These are phyloP conservation scores for Arge pagana DNA, from an alignment of 2,888 invertebrate species.

Conservation along the genomic window DNA sequence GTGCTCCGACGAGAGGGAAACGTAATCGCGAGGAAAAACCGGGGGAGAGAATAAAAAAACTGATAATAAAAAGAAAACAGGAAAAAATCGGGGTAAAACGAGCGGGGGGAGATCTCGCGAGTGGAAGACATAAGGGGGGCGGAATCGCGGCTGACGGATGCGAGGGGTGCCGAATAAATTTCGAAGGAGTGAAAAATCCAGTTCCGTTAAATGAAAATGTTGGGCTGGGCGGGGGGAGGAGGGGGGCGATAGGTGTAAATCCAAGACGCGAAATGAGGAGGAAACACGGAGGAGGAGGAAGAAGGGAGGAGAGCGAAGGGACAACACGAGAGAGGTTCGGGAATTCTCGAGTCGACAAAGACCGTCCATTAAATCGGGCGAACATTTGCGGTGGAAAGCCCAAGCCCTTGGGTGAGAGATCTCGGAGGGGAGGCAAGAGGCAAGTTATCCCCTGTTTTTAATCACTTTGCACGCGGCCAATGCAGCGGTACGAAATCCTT, in stretches of 20 bases:
- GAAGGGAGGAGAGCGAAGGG: neutral
- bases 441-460: conserved; percentile 41
- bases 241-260: neutral
- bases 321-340: too few species aligned
- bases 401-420: conserved; percentile 29
- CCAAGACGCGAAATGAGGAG: neutral
- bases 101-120: too few species aligned
- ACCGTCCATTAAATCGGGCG: conserved; percentile 38
- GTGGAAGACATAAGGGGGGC: too few species aligned
- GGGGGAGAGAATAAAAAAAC: too few species aligned
- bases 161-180: conserved; percentile 25
- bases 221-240: too few species aligned
- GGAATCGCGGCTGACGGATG: conserved; percentile 31
- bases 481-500: conserved; percentile 39
- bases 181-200: conserved; percentile 15
- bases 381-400: conserved; percentile 44
- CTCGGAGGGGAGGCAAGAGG: conserved; percentile 20
- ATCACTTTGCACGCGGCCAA: conserved; percentile 49
- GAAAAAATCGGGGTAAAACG: too few species aligned
- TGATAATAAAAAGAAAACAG: too few species aligned
- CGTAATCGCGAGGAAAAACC: too few species aligned
- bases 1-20: too few species aligned
- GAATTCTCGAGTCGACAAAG: conserved; percentile 15
- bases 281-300: neutral
- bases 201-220: conserved; percentile 6